Conservation (phyloP, 2,888 invertebrate species). For the Lampropteryx suffumata region DNA sequence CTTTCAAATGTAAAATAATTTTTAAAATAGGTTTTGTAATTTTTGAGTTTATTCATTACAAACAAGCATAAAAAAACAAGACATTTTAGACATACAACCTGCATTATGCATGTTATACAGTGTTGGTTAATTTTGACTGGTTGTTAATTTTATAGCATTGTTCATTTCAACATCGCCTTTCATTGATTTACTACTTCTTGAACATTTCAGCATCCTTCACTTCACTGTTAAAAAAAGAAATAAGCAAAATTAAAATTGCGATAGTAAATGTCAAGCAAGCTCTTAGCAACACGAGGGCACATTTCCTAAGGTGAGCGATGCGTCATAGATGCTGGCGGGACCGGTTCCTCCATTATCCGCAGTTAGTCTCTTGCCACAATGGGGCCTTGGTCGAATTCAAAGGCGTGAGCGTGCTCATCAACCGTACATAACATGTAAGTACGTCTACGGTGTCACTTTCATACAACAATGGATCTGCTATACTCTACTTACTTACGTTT, state of each 20-base stretch:
- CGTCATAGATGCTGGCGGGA: conserved; percentile 58
- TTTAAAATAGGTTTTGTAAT: too few species aligned
- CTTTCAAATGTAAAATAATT: too few species aligned
- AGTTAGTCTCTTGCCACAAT: conserved; percentile 60
- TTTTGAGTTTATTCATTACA: too few species aligned
- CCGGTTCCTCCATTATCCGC: conserved; percentile 69
- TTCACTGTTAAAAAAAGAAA: background rate
- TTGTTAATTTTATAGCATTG: too few species aligned
- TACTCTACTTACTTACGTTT: conserved; percentile 36
- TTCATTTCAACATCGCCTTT: too few species aligned
- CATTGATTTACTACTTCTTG: too few species aligned
- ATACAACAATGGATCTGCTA: conserved; percentile 59
- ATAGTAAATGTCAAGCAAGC: conserved; percentile 27
- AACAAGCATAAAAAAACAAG: too few species aligned
- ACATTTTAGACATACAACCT: too few species aligned
- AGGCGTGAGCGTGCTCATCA: conserved; percentile 56
- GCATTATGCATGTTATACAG: too few species aligned
- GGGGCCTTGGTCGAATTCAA: conserved; percentile 61
- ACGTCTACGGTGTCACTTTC: conserved; percentile 69
- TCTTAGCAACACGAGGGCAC: conserved; percentile 50
- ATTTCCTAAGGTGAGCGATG: conserved; percentile 59
- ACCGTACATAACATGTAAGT: conserved; percentile 47
- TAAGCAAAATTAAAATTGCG: conserved; percentile 9
- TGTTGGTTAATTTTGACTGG: too few species aligned
- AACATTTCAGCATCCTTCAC: too few species aligned